Percentiles rank a stretch among this genome's conserved stretches.
Conservation (phyloP, 2,888 invertebrate species). For the Copidosoma aretas region DNA sequence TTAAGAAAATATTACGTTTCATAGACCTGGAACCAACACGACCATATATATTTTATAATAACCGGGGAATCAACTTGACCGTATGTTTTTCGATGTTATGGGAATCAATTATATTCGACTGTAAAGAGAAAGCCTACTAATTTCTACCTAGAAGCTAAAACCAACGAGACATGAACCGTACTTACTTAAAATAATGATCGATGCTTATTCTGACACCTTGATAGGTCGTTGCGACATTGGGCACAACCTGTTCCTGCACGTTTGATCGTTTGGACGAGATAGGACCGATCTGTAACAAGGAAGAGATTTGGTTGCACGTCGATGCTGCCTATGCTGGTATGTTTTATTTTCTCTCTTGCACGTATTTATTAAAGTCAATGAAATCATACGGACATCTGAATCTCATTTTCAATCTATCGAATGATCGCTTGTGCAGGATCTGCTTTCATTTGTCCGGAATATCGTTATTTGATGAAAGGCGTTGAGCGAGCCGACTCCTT, state of each 20-base stretch:
- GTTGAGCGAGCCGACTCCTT: conserved; percentile 92
- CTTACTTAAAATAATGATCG: no score
- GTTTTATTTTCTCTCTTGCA: conserved; percentile 5
- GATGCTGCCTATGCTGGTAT: conserved; percentile 95
- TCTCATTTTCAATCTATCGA: not conserved
- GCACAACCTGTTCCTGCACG: conserved; percentile 95
- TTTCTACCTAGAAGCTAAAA: no score
- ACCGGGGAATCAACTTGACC: no score
- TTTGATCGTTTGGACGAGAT: conserved; percentile 91
- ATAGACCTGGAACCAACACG: no score
- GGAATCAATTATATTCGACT: no score
- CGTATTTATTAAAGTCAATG: conserved; percentile 4
- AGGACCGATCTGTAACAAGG: conserved; percentile 83
- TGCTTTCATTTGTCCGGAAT: conserved; percentile 97
- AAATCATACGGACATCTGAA: no score
- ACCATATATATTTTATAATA: no score
- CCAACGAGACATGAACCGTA: no score
- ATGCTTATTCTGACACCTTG: not conserved
- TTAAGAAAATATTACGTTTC: no score
- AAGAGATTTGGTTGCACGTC: conserved; percentile 89
- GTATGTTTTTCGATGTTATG: no score
- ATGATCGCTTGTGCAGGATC: conserved; percentile 65
- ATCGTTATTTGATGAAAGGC: conserved; percentile 86
- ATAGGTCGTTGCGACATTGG: conserved; percentile 86
- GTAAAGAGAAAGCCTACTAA: no score